Evolutionary conservation across 2,113 vertebrate species (phyloP).

Genomic region (Lamprologus tigripictilis): DNA sequence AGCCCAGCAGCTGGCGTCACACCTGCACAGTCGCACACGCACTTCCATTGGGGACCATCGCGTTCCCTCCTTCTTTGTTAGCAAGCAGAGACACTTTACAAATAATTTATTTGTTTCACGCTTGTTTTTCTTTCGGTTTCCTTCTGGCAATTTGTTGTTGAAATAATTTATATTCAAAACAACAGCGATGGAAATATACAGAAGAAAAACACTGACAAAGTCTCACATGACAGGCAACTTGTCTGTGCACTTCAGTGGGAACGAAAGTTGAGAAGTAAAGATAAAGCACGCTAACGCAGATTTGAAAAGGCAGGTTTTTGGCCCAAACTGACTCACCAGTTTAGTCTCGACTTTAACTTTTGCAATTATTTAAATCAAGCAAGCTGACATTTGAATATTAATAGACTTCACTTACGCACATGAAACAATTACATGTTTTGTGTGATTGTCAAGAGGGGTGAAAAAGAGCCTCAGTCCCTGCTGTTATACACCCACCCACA

Average conservation of each 20-base stretch:
- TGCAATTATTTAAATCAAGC: conserved; percentile 54
- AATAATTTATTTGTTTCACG: conserved; percentile 51
- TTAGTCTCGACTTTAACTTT: conserved; percentile 39
- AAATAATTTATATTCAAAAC: conserved; percentile 38
- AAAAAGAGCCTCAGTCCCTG: conserved; percentile 47
- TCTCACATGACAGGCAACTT: not conserved
- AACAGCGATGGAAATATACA: not conserved
- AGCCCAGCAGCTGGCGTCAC: conserved; percentile 63
- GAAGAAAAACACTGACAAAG: not conserved
- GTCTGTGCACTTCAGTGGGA: not conserved
- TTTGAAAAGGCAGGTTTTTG: conserved; percentile 15
- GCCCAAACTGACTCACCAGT: conserved; percentile 8
- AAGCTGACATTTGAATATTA: conserved; percentile 63
- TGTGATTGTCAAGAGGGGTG: conserved; percentile 66
- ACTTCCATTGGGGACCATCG: conserved; percentile 21
- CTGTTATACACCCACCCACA: not conserved
- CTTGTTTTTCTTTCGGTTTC: conserved; percentile 30
- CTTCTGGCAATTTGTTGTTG: conserved; percentile 36
- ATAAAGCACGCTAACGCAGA: not conserved
- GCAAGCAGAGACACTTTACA: conserved; percentile 34
- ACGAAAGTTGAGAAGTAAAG: not conserved
- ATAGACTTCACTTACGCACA: conserved; percentile 49
- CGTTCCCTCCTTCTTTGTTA: conserved; percentile 25
- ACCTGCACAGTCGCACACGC: conserved; percentile 55
- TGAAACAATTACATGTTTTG: conserved; percentile 72